Evolutionary conservation across 2,113 vertebrate species (phyloP).

Genomic region (Carollia perspicillata): DNA sequence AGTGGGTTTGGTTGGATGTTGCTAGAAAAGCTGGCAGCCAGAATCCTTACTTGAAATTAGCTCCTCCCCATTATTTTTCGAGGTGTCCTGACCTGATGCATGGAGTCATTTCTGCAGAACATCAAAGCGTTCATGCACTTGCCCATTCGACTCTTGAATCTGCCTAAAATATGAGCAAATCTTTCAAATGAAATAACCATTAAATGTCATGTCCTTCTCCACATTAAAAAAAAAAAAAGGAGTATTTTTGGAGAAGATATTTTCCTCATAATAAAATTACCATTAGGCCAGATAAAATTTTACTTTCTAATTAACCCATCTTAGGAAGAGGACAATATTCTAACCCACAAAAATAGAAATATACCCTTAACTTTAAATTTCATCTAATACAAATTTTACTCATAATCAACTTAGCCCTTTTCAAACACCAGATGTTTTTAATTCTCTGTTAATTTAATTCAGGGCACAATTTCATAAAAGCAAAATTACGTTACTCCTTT

Average conservation of each 20-base stretch:
- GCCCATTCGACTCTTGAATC: background rate
- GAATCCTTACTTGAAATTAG: background rate
- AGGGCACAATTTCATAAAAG: background rate
- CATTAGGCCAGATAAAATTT: background rate
- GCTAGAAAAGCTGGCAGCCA: background rate
- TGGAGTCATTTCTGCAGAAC: background rate
- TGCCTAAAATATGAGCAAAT: background rate
- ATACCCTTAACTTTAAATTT: constrained; percentile 4
- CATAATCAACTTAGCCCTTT: background rate
- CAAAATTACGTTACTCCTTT: background rate
- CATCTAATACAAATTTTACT: constrained; percentile 1
- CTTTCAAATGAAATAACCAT: background rate
- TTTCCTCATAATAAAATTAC: background rate
- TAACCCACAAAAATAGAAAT: background rate
- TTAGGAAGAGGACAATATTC: background rate
- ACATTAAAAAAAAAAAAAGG: background rate
- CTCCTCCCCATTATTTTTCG: background rate
- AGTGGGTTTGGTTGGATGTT: background rate
- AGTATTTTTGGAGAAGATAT: background rate
- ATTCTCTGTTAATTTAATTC: background rate
- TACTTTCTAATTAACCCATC: background rate
- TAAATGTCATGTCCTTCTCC: background rate
- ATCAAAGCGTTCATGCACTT: background rate
- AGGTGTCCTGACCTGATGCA: background rate
- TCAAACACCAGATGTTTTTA: background rate